Percentiles rank a stretch among this genome's conserved stretches.
phyloP scores from a whole-genome alignment of 2,888 invertebrate genomes.

The Lymantria monacha region DNA sequence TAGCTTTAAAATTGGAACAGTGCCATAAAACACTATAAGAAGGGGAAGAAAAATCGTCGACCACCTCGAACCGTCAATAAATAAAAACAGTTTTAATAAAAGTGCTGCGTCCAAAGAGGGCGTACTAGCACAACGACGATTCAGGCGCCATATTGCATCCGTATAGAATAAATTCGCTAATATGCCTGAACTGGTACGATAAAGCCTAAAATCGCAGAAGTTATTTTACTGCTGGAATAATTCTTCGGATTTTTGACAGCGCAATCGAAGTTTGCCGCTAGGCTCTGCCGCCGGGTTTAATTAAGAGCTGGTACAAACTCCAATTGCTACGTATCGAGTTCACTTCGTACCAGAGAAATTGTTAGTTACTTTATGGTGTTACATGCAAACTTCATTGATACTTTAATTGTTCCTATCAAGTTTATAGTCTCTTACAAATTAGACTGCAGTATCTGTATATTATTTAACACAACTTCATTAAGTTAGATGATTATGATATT shows the following conservation, averaged over 20 bases:
- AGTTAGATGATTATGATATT: too few relatives aligned
- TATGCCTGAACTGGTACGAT: constrained; percentile 78
- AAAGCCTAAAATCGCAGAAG: constrained; percentile 79
- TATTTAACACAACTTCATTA: not conserved
- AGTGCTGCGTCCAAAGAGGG: constrained; percentile 60
- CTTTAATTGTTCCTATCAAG: constrained; percentile 35
- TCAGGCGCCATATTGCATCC: constrained; percentile 70
- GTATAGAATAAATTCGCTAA: constrained; percentile 75
- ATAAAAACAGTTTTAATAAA: constrained; percentile 79
- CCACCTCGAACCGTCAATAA: constrained; percentile 67
- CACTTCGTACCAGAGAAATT: constrained; percentile 43
- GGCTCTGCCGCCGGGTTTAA: constrained; percentile 69
- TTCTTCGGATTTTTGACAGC: constrained; percentile 82
- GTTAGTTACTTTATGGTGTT: constrained; percentile 48
- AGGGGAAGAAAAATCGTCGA: constrained; percentile 49
- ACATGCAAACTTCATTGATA: constrained; percentile 46
- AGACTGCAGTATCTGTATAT: not conserved
- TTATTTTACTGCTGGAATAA: constrained; percentile 78
- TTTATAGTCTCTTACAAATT: constrained; percentile 16
- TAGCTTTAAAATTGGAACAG: not conserved
- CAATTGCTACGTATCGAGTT: constrained; percentile 59
- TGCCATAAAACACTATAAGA: constrained; percentile 4
- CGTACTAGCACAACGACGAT: constrained; percentile 38
- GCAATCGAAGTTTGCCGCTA: constrained; percentile 80
- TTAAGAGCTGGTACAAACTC: constrained; percentile 69